These are phyloP conservation scores for Grus americana DNA, from an alignment of 2,113 vertebrate species.

Conservation along the genomic window DNA sequence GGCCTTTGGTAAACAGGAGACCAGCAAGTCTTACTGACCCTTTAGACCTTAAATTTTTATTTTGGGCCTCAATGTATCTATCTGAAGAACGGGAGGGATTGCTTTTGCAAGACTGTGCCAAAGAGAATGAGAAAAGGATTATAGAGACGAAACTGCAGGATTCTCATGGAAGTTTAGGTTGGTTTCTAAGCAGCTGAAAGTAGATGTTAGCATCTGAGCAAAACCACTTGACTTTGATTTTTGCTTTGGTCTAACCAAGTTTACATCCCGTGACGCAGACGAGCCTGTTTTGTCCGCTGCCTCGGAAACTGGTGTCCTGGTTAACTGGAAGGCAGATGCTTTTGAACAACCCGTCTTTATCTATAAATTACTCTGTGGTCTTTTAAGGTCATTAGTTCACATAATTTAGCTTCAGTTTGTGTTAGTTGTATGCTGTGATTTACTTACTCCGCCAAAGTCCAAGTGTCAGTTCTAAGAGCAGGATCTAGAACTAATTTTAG, in stretches of 20 bases:
- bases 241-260: not conserved
- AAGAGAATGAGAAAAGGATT: not conserved
- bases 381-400: not conserved
- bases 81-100: accelerated
- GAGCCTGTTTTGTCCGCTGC: not conserved
- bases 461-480: accelerated
- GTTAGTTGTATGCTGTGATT: not conserved
- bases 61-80: not conserved
- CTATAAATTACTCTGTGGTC: not conserved
- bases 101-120: not conserved
- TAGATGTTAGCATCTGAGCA: not conserved
- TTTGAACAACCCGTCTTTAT: not conserved
- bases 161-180: not conserved
- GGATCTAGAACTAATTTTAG: not conserved
- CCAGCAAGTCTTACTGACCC: accelerated
- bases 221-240: not conserved
- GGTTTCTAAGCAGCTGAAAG: not conserved
- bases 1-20: not conserved
- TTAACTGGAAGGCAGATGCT: not conserved
- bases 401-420: not conserved
- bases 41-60: not conserved
- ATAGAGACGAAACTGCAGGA: accelerated
- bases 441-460: not conserved
- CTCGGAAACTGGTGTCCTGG: not conserved
- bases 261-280: accelerated